phyloP scores from a whole-genome alignment of 2,888 invertebrate genomes.

The Marasmarcha lunaedactyla region DNA sequence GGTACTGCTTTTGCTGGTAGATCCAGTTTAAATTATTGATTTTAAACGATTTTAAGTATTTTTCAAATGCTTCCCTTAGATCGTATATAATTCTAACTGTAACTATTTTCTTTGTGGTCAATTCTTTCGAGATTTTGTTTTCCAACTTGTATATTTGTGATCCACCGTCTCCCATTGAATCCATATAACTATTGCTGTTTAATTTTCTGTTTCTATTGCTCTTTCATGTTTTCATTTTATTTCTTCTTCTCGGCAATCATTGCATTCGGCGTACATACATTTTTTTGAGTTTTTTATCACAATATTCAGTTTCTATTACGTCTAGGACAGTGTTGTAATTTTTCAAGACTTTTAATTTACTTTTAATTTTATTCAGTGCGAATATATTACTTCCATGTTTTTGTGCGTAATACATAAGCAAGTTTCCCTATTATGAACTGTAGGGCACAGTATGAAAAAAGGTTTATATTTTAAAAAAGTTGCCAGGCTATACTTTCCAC shows the following conservation, averaged over 20 bases:
- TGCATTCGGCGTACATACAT: slow-evolving; percentile 5
- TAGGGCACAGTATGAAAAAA: too few relatives aligned
- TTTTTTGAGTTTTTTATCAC: slow-evolving; percentile 2
- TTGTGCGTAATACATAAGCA: too few relatives aligned
- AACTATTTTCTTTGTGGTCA: neutral
- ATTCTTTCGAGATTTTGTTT: slow-evolving; percentile 2
- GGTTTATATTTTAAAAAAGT: too few relatives aligned
- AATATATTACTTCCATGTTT: too few relatives aligned
- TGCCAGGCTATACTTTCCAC: too few relatives aligned
- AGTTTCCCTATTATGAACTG: too few relatives aligned
- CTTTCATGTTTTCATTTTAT: slow-evolving; percentile 1
- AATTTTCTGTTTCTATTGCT: too few relatives aligned
- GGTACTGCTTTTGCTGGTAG: slow-evolving; percentile 4
- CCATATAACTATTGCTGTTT: too few relatives aligned
- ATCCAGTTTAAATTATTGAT: slow-evolving; percentile 3
- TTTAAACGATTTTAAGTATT: slow-evolving; percentile 2
- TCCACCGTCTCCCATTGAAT: slow-evolving; percentile 1
- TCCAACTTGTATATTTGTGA: neutral
- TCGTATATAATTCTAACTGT: neutral
- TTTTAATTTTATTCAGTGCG: too few relatives aligned
- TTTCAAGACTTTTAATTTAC: too few relatives aligned
- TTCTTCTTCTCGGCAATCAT: neutral
- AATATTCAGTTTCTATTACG: too few relatives aligned
- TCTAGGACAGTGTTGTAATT: too few relatives aligned
- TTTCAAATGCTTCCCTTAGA: neutral